Base-by-base conservation (phyloP, 2,888 invertebrate species). In the Serripes groenlandicus region DNA sequence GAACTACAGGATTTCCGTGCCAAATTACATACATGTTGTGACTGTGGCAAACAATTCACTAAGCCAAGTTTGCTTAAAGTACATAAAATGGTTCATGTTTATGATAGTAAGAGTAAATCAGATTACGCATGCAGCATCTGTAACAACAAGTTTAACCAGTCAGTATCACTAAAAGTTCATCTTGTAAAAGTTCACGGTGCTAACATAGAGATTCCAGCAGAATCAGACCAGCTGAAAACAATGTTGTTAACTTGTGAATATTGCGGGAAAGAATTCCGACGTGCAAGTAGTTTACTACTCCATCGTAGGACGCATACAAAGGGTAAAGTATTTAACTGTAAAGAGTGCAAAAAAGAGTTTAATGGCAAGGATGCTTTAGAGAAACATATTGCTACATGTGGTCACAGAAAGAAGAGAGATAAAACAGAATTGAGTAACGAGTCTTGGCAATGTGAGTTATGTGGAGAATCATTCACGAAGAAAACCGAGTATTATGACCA, bases 101-200 rank as follows among this genome's bases (percentile, higher is more conserved):
- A 26, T 42, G 23, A 66, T 23, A 5, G 34, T 5, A n/a, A 66
- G 28, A 66, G 26, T 23, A 66, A 37, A 42, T 3, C 7, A 7
- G 32, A 62, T 7, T 32, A 18, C 11, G 18, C 11, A 15, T 66
- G 66, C 26, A 35, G 42, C 2, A 35, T 35, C 15, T 66, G 66
- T 28, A 35, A 35, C 28, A 66, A 66, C 18, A 42, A 18, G 26
- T 66, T 66, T 15, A 66, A 28, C 28, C 23, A 23, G n/a, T 23
- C 66, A n/a, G 34, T 34, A 11, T 34, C 66, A 5, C 21, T 66
- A 26, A 37, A 66, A 42, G 35, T 66, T 26, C 66, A 66, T 42
- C 66, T 66, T 66, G 66, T 42, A 1, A 66, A 66, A 66, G 18
- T 66, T 0, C 66, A 66, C 15, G 66, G 66, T 42, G n/a, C 34